Conservation (phyloP, 2,797 vertebrate species). For the Galago senegalensis region DNA sequence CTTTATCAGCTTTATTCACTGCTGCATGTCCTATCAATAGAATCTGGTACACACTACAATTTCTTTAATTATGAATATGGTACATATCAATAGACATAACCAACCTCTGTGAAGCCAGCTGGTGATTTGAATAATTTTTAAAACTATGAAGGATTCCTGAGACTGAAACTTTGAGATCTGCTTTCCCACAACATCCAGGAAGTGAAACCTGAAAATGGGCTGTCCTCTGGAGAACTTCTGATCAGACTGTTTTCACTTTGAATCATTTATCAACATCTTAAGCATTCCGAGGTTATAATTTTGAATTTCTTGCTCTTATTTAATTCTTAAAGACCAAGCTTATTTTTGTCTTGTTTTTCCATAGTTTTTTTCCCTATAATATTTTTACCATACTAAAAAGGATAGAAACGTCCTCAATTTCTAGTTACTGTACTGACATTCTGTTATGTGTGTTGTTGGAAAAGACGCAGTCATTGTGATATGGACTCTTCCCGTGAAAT, state of each 20-base stretch:
- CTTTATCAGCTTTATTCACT: conserved; percentile 34
- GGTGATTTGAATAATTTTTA: background rate
- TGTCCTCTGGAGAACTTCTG: background rate
- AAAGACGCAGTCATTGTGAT: conserved; percentile 29
- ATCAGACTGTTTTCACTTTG: background rate
- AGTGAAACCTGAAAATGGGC: background rate
- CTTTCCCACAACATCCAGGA: background rate
- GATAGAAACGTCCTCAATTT: background rate
- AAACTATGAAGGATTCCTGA: background rate
- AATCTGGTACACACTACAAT: background rate
- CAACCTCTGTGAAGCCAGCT: background rate
- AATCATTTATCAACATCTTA: background rate
- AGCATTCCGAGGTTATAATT: conserved; percentile 30
- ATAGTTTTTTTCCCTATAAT: background rate
- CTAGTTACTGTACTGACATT: background rate
- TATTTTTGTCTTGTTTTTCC: background rate
- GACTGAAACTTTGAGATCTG: background rate
- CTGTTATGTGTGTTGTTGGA: background rate
- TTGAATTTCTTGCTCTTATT: conserved; percentile 9
- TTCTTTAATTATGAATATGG: conserved; percentile 32
- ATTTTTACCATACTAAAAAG: conserved; percentile 27
- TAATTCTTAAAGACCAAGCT: conserved; percentile 16
- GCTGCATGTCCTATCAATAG: background rate
- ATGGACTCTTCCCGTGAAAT: background rate
- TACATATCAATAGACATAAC: background rate